Percentiles rank a stretch among this genome's conserved stretches.
These are phyloP conservation scores for Phrynocephalus forsythii DNA, from an alignment of 2,797 vertebrate genomes.

Conservation along the genomic window DNA sequence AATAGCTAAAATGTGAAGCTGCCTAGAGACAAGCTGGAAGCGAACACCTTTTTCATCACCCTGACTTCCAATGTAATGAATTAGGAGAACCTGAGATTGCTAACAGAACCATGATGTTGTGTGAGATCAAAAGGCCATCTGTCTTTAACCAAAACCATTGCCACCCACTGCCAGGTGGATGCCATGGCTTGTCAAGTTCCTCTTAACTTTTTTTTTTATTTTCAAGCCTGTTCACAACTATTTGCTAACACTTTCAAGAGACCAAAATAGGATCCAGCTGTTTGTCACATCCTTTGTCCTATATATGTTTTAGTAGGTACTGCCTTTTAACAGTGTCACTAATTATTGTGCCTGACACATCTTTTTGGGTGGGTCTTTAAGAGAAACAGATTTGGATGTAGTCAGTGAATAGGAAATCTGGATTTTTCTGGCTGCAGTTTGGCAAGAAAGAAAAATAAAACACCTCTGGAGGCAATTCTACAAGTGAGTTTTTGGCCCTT, in stretches of 20 bases:
- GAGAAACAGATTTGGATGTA: not conserved
- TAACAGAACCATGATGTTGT: not conserved
- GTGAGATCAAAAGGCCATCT: not conserved
- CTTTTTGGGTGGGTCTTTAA: not conserved
- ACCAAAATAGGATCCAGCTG: not conserved
- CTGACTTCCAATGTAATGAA: conserved; percentile 10
- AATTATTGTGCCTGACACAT: too few species aligned
- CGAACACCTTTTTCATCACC: not conserved
- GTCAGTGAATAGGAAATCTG: not conserved
- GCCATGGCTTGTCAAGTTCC: not conserved
- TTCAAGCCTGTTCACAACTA: not conserved
- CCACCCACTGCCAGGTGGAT: too few species aligned
- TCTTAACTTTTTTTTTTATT: not conserved
- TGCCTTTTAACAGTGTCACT: too few species aligned
- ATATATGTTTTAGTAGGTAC: not conserved
- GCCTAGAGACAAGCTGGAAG: conserved; percentile 18
- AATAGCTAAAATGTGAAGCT: not conserved
- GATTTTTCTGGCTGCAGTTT: not conserved
- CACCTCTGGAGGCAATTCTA: not conserved
- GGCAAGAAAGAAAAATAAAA: not conserved
- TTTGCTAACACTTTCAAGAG: not conserved
- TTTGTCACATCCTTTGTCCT: not conserved
- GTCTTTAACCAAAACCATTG: not conserved
- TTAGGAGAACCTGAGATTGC: not conserved
- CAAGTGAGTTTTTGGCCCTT: not conserved